These are phyloP conservation scores for Neopelma chrysocephalum DNA, from an alignment of 2,797 vertebrate species.

Conservation along the genomic window DNA sequence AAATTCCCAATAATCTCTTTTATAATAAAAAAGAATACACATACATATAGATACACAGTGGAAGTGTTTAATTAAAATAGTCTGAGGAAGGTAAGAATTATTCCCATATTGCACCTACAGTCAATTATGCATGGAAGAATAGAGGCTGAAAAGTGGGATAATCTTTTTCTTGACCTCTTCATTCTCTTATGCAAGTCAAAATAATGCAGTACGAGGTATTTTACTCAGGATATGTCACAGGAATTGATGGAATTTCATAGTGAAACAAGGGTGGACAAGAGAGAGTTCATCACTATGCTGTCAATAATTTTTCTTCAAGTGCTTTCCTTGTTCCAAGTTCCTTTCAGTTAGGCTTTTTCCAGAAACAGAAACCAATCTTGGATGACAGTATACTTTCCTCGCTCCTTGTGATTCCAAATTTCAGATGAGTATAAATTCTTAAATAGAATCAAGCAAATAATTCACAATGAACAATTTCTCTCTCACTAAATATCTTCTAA, in stretches of 20 bases:
- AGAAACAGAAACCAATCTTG: not conserved
- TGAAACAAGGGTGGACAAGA: not conserved
- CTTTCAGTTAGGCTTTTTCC: not conserved
- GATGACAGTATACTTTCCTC: not conserved
- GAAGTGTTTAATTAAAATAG: not conserved
- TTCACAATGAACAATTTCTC: not conserved
- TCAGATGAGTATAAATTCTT: not conserved
- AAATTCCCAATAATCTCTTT: not conserved
- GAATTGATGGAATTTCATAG: not conserved
- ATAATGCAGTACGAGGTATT: not conserved
- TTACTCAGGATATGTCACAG: not conserved
- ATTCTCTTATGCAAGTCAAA: not conserved
- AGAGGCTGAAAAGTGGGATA: not conserved
- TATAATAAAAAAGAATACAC: not conserved
- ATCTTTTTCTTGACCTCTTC: not conserved
- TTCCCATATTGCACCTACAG: not conserved
- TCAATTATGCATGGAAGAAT: not conserved
- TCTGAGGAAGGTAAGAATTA: not conserved
- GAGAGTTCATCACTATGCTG: not conserved
- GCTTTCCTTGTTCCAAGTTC: not conserved
- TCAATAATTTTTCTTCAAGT: not conserved
- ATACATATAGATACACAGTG: not conserved
- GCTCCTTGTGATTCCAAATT: not conserved
- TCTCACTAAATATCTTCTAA: not conserved
- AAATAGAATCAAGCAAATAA: not conserved